Conservation (phyloP, 2,888 invertebrate genomes). For the Koerneria pararmatus region DNA sequence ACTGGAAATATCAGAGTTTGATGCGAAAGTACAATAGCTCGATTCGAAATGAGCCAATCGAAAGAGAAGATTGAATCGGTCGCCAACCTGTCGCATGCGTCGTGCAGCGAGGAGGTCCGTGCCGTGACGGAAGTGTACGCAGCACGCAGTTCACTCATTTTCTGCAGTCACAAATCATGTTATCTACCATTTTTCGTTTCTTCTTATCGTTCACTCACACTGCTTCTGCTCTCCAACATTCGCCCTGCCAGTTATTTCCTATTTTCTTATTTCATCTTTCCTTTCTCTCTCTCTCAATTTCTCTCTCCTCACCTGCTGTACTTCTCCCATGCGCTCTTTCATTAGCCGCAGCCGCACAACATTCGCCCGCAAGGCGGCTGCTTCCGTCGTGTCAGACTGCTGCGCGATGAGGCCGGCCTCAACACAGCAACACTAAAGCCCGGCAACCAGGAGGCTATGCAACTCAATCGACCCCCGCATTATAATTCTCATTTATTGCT, state of each 20-base stretch:
- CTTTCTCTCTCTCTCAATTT: too few species aligned
- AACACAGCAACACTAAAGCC: conserved; percentile 14
- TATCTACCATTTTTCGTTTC: neutral
- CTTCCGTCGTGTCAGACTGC: conserved; percentile 22
- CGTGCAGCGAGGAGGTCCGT: conserved; percentile 54
- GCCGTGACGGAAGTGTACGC: conserved; percentile 51
- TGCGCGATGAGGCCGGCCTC: conserved; percentile 24
- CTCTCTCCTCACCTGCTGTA: conserved; percentile 27
- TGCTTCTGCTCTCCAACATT: too few species aligned
- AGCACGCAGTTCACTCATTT: conserved; percentile 40
- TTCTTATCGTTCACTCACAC: neutral
- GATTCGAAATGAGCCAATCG: too few species aligned
- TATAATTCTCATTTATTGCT: too few species aligned
- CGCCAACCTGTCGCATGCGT: conserved; percentile 57
- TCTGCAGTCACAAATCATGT: conserved; percentile 35
- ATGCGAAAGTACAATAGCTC: too few species aligned
- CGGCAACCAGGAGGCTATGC: conserved; percentile 19
- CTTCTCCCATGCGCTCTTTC: conserved; percentile 32
- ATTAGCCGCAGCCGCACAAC: conserved; percentile 32
- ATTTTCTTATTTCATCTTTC: neutral
- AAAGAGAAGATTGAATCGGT: too few species aligned
- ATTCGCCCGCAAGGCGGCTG: conserved; percentile 35
- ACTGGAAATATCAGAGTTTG: too few species aligned
- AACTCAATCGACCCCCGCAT: too few species aligned
- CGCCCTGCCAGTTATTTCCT: too few species aligned